Conservation (phyloP, 1,140 invertebrate species). For the Tribolium castaneum region DNA sequence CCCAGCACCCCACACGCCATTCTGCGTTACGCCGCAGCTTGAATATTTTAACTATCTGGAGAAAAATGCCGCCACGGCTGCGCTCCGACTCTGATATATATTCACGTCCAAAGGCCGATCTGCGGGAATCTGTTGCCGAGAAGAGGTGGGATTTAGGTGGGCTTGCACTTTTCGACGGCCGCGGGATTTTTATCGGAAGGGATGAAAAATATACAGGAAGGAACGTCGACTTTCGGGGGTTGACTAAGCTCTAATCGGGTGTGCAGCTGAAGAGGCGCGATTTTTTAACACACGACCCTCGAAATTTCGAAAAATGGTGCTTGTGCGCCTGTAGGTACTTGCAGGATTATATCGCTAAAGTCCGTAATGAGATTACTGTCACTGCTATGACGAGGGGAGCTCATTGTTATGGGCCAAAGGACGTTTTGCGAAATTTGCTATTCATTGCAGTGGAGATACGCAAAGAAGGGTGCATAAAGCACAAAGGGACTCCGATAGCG, state of each 20-base stretch:
- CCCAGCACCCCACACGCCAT: conserved; percentile 3
- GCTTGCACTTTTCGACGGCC: background rate
- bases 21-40: conserved; percentile 16
- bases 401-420: conserved; percentile 15
- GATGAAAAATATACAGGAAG: background rate
- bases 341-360: background rate
- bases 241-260: conserved; percentile 20
- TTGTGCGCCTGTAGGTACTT: background rate
- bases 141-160: background rate
- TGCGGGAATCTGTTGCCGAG: conserved; percentile 5
- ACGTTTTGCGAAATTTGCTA: conserved; percentile 28
- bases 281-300: background rate
- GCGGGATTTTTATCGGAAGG: background rate
- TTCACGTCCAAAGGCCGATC: background rate
- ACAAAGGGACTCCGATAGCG: background rate
- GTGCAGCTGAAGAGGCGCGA: conserved; percentile 4
- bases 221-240: background rate
- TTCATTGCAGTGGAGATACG: background rate
- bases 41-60: conserved; percentile 25
- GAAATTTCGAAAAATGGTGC: background rate
- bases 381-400: conserved; percentile 21
- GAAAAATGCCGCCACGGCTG: conserved; percentile 21
- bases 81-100: conserved; percentile 11
- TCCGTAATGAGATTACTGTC: conserved; percentile 36
- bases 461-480: background rate